Base-by-base conservation (phyloP, 2,113 vertebrate genomes). In the Rhinopithecus roxellana region DNA sequence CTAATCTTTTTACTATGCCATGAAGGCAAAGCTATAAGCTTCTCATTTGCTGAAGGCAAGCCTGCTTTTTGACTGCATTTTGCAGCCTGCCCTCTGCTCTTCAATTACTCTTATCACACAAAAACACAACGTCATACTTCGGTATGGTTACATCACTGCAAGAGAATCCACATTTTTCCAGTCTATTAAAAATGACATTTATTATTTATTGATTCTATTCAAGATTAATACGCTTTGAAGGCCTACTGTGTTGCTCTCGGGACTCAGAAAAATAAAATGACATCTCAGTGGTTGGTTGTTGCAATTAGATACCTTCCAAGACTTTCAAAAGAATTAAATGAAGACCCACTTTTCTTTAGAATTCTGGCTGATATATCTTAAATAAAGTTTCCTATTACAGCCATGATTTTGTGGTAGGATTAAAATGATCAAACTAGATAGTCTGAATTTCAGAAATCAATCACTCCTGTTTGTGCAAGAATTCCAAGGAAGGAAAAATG, bases 171-270 rank as follows among this genome's bases (percentile, higher is more conserved):
- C 2, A 0, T 13, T 79, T 40, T 35, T 43, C 30, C 61, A 48
- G 3, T 2, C 23, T 82, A 6, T 32, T 30, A 40, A 94, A 74
- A 52, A 38, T 14, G 48, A 52, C 32, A 32, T 95, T 89, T 25
- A 72, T n/a, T 84, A 10, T 45, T 96, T 50, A 30, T 69, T 52
- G 11, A 61, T 30, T 70, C 59, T 95, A 93, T 97, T 89, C 82
- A 96, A 95, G 97, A 91, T 50, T 40, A 95, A 97, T 52, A 3
- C 92, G 57, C 95, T 98, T 97, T 97, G 93, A 95, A 98, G 94
- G 45, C 55, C 94, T 95, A 95, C 96, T 94, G 97, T 96, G 80
- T 96, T 67, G 86, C 96, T 94, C 83, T 97, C 77, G 70, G 95
- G 95, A 95, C 82, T 67, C 88, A 75, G 9, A 93, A 97, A 93